These are phyloP conservation scores for Nycteola revayana DNA, from an alignment of 2,888 invertebrate genomes.

Conservation along the genomic window DNA sequence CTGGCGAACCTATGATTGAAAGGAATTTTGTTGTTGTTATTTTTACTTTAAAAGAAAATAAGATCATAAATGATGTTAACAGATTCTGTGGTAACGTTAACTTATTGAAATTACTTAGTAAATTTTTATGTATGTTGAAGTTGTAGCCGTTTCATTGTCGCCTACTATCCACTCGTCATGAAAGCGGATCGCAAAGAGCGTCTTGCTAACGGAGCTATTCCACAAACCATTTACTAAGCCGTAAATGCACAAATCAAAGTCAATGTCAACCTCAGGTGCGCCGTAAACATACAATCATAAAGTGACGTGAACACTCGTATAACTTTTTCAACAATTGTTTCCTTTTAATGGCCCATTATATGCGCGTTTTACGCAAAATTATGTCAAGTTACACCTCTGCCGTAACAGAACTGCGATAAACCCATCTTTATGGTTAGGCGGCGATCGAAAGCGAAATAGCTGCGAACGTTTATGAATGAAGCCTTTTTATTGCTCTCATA, in stretches of 20 bases:
- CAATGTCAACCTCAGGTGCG: constrained; percentile 79
- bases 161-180: constrained; percentile 11
- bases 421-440: constrained; percentile 76
- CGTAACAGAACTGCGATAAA: constrained; percentile 76
- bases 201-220: constrained; percentile 47
- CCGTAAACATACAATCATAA: constrained; percentile 80
- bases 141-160: constrained; percentile 9
- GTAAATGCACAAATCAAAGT: constrained; percentile 79
- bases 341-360: constrained; percentile 81
- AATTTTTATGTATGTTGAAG: constrained; percentile 1
- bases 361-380: constrained; percentile 80
- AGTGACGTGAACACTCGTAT: constrained; percentile 78
- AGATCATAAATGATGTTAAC: constrained; percentile 21
- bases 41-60: constrained; percentile 13
- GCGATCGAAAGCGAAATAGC: constrained; percentile 75
- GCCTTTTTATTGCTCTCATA: constrained; percentile 76
- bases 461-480: constrained; percentile 72
- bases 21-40: constrained; percentile 30
- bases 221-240: constrained; percentile 64
- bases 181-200: constrained; percentile 30
- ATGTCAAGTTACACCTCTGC: constrained; percentile 80
- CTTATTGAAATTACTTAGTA: constrained; percentile 10
- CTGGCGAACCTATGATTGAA: constrained; percentile 29
- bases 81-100: constrained; percentile 9
- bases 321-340: constrained; percentile 82